A percentile compares a stretch with the other conserved stretches of the same genome.
phyloP scores from a whole-genome alignment of 2,888 invertebrate genomes.

The Cancer borealis region DNA sequence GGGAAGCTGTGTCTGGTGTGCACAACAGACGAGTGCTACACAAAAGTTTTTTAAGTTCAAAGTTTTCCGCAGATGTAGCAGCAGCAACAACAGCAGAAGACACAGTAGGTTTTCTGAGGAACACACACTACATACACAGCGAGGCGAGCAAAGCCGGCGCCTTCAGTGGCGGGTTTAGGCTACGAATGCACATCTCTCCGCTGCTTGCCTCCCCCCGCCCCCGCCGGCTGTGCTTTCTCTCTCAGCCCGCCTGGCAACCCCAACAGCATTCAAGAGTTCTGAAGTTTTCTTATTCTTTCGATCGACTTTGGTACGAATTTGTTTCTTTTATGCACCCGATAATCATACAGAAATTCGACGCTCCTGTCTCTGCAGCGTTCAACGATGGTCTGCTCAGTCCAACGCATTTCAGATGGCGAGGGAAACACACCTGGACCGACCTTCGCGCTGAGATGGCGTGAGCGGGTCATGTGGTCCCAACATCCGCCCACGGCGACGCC shows the following conservation, averaged over 20 bases:
- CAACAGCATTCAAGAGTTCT: not conserved
- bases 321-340: not conserved
- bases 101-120: not conserved
- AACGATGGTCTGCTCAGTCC: not conserved
- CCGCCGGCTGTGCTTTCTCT: conserved; percentile 53
- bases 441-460: conserved; percentile 23
- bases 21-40: not conserved
- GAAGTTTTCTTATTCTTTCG: not conserved
- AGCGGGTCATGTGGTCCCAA: conserved; percentile 48
- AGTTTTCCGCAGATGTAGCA: not conserved
- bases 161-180: conserved; percentile 34
- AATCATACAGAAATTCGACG: not conserved
- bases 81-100: not conserved
- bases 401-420: not conserved
- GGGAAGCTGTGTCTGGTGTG: not conserved
- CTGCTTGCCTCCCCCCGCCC: conserved; percentile 32
- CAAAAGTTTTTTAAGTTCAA: not conserved
- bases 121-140: not conserved
- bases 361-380: not conserved
- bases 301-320: not conserved
- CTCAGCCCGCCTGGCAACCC: conserved; percentile 31
- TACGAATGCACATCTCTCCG: conserved; percentile 48
- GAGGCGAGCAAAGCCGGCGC: conserved; percentile 22
- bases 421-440: not conserved
- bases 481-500: conserved; percentile 48